Base-by-base conservation (phyloP, 2,797 vertebrate genomes). In the Sebastes matsubarae region DNA sequence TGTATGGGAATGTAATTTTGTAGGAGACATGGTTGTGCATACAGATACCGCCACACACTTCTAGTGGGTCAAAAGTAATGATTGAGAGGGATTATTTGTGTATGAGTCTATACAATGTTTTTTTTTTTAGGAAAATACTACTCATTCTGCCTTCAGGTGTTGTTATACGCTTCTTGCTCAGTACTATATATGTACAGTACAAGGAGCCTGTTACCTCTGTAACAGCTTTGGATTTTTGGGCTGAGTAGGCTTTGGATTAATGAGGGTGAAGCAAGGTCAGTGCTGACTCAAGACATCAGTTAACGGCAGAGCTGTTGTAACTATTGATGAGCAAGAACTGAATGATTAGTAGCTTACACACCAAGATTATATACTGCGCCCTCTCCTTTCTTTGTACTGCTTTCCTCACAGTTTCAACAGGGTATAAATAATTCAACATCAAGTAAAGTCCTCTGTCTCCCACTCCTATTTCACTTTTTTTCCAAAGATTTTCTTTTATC, bases 171-270 rank as follows among this genome's bases (percentile, higher is more conserved):
- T 38, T 77, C 6, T 61, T 34, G 8, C 25, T 58, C 14, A 67
- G 36, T 12, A 4, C 24, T 20, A 29, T 20, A 24, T 50, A 1
- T 72, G 42, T 59, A 29, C 16, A 34, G 32, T 34, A n/a, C 1
- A 66, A 52, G 24, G 54, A 54, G 34, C n/a, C 22, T 27, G 18
- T 77, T 30, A 55, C 58, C 54, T 77, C 54, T 57, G 18, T 29
- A 69, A 71, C 50, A 65, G 34, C 68, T 80, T 79, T 79, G 29
- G 50, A 75, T 63, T 83, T 87, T 88, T 64, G 74, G 86, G 87
- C 84, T 90, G 88, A 91, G 79, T 80, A 87, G 80, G 80, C 69
- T 73, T 71, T 69, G 67, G 84, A 93, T 81, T 91, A 90, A 93
- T 93, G 87, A 91, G 88, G 80, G 81, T 84, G 80, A 89, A 65